A percentile compares a stretch with the other conserved stretches of the same genome.
phyloP scores from a whole-genome alignment of 2,888 invertebrate species.

The Drosophila mayaguana region DNA sequence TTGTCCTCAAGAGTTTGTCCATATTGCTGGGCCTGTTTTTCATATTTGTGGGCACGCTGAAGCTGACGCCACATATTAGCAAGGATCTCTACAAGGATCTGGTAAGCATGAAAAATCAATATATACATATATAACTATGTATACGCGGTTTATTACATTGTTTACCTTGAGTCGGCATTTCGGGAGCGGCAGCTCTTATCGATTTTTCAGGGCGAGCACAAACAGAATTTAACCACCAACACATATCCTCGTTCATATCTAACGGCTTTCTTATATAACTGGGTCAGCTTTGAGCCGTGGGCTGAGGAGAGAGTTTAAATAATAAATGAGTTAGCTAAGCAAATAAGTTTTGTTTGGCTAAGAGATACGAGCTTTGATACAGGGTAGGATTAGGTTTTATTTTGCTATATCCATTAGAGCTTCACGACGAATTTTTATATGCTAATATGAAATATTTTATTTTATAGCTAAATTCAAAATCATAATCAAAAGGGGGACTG shows the following conservation, averaged over 20 bases:
- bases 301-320: neutral
- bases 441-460: neutral
- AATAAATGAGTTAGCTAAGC: conserved; percentile 5
- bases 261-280: conserved; percentile 37
- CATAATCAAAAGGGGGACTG: neutral
- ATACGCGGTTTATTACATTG: conserved; percentile 6
- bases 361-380: neutral
- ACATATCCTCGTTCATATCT: conserved; percentile 21
- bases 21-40: conserved; percentile 97
- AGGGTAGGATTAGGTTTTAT: neutral
- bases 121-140: neutral
- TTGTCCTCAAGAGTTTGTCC: conserved; percentile 96
- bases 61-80: conserved; percentile 95
- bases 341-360: neutral
- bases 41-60: conserved; percentile 96
- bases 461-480: neutral
- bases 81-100: conserved; percentile 98
- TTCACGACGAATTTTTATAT: neutral
- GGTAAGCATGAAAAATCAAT: conserved; percentile 87
- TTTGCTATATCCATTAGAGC: neutral
- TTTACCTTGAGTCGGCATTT: conserved; percentile 28
- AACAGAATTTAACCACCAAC: conserved; percentile 19
- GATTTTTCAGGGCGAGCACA: conserved; percentile 47
- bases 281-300: conserved; percentile 33
- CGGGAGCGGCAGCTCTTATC: conserved; percentile 27